A percentile compares a stretch with the other conserved stretches of the same genome.
Conservation (phyloP, 2,797 vertebrate genomes). For the Anolis apletophallus region DNA sequence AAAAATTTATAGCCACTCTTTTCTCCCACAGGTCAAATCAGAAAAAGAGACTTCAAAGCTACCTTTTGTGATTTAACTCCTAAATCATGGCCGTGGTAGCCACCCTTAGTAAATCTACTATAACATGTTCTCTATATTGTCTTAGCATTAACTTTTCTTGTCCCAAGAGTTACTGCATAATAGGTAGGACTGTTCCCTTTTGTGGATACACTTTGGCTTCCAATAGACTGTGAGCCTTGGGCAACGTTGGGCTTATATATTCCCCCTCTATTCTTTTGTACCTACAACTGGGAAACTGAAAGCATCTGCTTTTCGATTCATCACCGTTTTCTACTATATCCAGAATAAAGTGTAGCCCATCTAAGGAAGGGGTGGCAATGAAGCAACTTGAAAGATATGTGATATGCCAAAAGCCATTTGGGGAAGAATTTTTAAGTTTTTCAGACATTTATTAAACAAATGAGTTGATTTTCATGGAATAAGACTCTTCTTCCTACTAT, state of each 20-base stretch:
- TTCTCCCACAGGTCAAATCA: constrained; percentile 39
- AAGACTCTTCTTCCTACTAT: no score
- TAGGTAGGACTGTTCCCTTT: background rate
- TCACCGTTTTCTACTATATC: background rate
- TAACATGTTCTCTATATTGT: background rate
- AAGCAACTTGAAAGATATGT: no score
- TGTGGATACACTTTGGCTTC: background rate
- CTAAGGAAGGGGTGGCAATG: no score
- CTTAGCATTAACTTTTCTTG: constrained; percentile 14
- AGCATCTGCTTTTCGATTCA: background rate
- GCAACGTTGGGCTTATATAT: background rate
- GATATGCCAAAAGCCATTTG: no score
- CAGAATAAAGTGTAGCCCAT: background rate
- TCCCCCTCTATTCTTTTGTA: background rate
- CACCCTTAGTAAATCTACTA: constrained; percentile 17
- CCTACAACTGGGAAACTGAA: background rate
- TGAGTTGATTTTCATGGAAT: no score
- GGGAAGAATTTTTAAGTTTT: no score
- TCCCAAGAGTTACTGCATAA: background rate
- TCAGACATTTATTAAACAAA: no score
- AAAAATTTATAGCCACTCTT: constrained; percentile 33
- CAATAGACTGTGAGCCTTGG: background rate
- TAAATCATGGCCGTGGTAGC: constrained; percentile 4
- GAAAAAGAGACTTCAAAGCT: constrained; percentile 29
- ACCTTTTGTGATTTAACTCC: constrained; percentile 30